Base-by-base conservation (phyloP, 2,113 vertebrate species). In the Sclerurus mexicanus region DNA sequence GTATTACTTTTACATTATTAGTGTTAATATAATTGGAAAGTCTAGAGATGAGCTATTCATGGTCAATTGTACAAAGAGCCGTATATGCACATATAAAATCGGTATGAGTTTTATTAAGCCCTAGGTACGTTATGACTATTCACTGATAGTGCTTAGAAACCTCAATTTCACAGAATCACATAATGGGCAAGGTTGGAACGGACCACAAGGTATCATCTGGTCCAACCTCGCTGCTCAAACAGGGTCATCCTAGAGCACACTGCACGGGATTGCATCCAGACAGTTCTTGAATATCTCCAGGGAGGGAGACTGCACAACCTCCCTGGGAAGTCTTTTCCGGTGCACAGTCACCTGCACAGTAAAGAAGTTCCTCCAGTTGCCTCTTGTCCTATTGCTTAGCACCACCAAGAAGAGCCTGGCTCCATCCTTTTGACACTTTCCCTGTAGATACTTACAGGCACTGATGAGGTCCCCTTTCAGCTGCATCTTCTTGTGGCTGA, bases 401-500 rank as follows among this genome's bases (percentile, higher is more conserved):
- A 40, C 17, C n/a, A 53, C 11, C 12, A 35, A 35, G 20, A 9
- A 74, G 30, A 46, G 24, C 30, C 16, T n/a, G 24, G 13, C 4
- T 35, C 9, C 13, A 14, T 40, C 9, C 39, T 31, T 30, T 60
- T 14, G 39, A 14, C 9, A 14, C 19, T 6, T 6, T 89, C 39
- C 5, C n/a, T 60, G 60, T 46, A 46, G 77, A 39, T 39, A 14
- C 4, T 53, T n/a, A 33, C 5, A 33, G 33, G 39, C 19, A n/a
- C 12, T 46, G 28, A 9, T 11, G 1, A 67, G 7, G 23, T 67
- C 20, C 1, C 19, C 8, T 20, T 53, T 67, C 60, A 24, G 3
- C 30, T 1, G 0, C 60, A 1, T 58, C 31, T 58, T 73, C 4
- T 59, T 1, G 2, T 14, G 6, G 2, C 28, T 52, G 28, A 75